Conservation (phyloP, 2,113 vertebrate genomes). For the Upupa epops region DNA sequence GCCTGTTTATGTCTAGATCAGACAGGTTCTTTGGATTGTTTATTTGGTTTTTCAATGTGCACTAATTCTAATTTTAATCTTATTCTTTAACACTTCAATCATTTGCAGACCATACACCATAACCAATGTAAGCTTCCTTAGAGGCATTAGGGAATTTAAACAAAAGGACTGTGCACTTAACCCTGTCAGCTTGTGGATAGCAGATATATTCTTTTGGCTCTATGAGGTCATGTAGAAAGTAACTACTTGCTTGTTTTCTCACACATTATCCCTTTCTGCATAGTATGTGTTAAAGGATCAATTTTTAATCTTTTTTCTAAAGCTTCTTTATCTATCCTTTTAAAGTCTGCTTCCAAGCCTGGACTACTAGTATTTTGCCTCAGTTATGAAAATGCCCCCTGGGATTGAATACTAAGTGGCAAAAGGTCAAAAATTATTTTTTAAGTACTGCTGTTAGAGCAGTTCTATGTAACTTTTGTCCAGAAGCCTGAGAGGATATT, state of each 20-base stretch:
- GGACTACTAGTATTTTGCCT: neutral
- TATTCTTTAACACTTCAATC: neutral
- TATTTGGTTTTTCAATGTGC: neutral
- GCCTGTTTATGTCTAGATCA: neutral
- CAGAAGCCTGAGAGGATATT: neutral
- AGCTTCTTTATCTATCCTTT: constrained; percentile 1
- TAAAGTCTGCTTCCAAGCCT: neutral
- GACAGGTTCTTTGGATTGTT: neutral
- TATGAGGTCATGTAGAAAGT: neutral
- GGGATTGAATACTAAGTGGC: constrained; percentile 12
- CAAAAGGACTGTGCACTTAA: neutral
- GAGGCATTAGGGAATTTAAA: neutral
- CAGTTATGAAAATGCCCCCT: neutral
- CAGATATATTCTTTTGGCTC: neutral
- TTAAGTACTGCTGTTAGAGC: neutral
- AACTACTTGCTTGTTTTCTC: neutral
- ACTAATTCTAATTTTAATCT: neutral
- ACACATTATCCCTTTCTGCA: neutral
- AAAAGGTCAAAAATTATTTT: constrained; percentile 24
- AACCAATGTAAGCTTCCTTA: neutral
- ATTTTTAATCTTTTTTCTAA: neutral
- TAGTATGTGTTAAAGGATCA: neutral
- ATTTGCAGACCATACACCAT: neutral
- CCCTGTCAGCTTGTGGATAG: neutral
- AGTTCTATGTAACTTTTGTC: constrained; percentile 3